A percentile compares a stretch with the other conserved stretches of the same genome.
These are phyloP conservation scores for Idaea dimidiata DNA, from an alignment of 2,888 invertebrate species.

Conservation along the genomic window DNA sequence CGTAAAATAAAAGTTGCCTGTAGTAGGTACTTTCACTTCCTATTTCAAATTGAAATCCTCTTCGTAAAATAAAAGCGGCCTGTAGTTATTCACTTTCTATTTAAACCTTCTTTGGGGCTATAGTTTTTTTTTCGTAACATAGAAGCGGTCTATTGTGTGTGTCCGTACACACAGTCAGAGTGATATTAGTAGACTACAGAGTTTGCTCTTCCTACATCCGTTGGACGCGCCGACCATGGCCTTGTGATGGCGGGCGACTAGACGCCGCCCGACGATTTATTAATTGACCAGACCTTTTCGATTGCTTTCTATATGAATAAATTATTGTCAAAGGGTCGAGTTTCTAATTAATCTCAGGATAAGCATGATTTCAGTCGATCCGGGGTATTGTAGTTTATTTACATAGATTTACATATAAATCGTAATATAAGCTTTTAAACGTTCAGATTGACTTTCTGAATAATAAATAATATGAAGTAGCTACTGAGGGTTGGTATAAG, in stretches of 20 bases:
- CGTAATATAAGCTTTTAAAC: not conserved
- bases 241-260: conserved; percentile 40
- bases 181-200: conserved; percentile 47
- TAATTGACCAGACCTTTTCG: conserved; percentile 37
- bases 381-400: not conserved
- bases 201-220: conserved; percentile 55
- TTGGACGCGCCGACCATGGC: conserved; percentile 47
- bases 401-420: not conserved
- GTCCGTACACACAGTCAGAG: conserved; percentile 34
- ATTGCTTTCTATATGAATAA: conserved; percentile 27
- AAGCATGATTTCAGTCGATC: not conserved
- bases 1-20: too few relatives aligned
- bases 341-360: not conserved
- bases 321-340: not conserved
- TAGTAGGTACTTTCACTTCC: too few relatives aligned
- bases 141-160: not conserved
- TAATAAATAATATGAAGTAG: not conserved
- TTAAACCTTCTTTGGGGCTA: not conserved
- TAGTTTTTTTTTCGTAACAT: not conserved
- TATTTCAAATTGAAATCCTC: too few relatives aligned
- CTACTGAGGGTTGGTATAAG: too few relatives aligned
- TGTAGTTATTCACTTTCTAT: too few relatives aligned
- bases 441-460: not conserved
- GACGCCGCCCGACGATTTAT: conserved; percentile 32
- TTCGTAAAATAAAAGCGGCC: too few relatives aligned